These are phyloP conservation scores for Atlantisia rogersi DNA, from an alignment of 2,113 vertebrate genomes.

Conservation along the genomic window DNA sequence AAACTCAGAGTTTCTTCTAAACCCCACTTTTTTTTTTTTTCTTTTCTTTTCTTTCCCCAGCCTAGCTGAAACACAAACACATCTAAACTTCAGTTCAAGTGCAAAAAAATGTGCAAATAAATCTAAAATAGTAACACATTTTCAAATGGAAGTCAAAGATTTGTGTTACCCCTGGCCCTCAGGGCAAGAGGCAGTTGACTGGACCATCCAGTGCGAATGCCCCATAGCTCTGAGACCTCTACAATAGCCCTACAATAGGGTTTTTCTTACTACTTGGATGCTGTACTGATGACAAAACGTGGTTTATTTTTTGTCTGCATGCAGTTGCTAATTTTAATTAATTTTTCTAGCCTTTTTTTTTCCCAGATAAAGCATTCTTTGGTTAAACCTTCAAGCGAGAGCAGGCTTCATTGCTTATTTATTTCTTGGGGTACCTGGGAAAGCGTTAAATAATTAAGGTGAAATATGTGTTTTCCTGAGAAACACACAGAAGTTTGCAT, in stretches of 20 bases:
- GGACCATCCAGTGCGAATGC: not conserved
- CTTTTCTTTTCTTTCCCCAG: too few species aligned
- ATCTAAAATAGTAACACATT: not conserved
- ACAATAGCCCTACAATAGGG: not conserved
- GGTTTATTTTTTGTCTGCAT: not conserved
- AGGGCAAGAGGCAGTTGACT: not conserved
- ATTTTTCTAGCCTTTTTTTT: not conserved
- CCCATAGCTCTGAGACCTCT: not conserved
- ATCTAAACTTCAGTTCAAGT: not conserved
- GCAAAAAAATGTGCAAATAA: not conserved
- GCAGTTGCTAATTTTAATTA: not conserved
- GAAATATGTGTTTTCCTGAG: slow-evolving; percentile 38
- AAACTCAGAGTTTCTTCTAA: not conserved
- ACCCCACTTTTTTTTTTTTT: not conserved
- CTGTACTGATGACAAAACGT: not conserved
- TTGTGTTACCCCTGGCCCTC: not conserved
- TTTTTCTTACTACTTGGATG: not conserved
- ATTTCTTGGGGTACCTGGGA: slow-evolving; percentile 29
- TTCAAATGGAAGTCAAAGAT: not conserved
- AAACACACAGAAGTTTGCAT: slow-evolving; percentile 23
- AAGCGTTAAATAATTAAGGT: slow-evolving; percentile 63
- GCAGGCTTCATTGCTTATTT: not conserved
- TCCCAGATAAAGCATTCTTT: not conserved
- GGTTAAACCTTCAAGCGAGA: not conserved
- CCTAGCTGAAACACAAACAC: not conserved